A percentile compares a stretch with the other conserved stretches of the same genome.
These are phyloP conservation scores for Papilio aristodemus DNA, from an alignment of 1,140 invertebrate genomes.

Conservation along the genomic window DNA sequence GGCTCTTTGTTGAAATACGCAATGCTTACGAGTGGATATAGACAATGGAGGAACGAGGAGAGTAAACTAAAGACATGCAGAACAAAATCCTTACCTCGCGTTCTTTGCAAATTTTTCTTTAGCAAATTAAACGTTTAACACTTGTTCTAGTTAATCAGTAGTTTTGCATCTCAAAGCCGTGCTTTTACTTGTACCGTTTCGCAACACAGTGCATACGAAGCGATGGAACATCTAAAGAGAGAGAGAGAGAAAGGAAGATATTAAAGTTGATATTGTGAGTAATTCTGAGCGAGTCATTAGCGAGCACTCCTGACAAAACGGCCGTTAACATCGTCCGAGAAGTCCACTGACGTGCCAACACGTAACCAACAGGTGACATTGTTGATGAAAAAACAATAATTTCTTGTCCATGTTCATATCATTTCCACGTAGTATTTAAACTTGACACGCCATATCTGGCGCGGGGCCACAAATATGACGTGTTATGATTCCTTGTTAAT, in stretches of 20 bases:
- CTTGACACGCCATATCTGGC: conserved; percentile 37
- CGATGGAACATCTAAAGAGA: conserved; percentile 18
- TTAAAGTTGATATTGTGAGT: conserved; percentile 10
- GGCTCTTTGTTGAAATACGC: too few relatives aligned
- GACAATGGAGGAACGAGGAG: too few relatives aligned
- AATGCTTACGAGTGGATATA: too few relatives aligned
- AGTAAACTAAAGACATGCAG: too few relatives aligned
- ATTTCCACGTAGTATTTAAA: conserved; percentile 46
- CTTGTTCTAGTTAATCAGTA: background rate
- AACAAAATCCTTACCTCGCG: too few relatives aligned
- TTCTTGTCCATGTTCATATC: conserved; percentile 46
- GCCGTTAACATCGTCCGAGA: conserved; percentile 39
- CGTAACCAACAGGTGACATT: conserved; percentile 48
- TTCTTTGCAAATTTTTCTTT: background rate
- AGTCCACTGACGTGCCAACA: conserved; percentile 52
- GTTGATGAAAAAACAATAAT: conserved; percentile 45
- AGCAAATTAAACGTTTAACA: background rate
- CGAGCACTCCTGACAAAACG: conserved; percentile 47
- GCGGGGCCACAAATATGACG: conserved; percentile 35
- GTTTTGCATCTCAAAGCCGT: conserved; percentile 13
- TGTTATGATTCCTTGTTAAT: conserved; percentile 57
- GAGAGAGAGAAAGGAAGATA: too few relatives aligned
- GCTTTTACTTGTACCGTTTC: background rate
- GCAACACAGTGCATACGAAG: conserved; percentile 9
- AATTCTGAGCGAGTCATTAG: conserved; percentile 41